Conservation (phyloP, 2,888 invertebrate species). For the Drosophila buzzatii region DNA sequence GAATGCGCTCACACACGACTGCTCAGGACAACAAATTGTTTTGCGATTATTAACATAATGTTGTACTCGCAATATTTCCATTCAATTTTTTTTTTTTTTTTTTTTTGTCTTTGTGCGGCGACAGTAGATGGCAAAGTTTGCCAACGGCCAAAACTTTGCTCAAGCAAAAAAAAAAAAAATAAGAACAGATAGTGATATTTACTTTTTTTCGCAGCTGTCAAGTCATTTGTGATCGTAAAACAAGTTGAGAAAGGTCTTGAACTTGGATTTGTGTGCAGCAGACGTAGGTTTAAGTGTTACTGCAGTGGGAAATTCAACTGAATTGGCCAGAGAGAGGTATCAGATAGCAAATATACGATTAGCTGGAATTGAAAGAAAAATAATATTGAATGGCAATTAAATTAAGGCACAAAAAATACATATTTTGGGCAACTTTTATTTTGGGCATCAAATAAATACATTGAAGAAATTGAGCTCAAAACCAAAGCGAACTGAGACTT, state of each 20-base stretch:
- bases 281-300: neutral
- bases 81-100: constrained; percentile 15
- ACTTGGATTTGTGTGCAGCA: neutral
- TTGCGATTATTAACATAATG: constrained; percentile 71
- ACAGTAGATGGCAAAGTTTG: constrained; percentile 66
- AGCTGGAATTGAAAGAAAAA: too few relatives aligned
- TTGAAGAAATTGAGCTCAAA: too few relatives aligned
- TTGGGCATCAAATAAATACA: too few relatives aligned
- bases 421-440: too few relatives aligned
- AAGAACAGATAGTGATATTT: constrained; percentile 1
- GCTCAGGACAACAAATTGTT: constrained; percentile 46
- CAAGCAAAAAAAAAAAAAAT: neutral
- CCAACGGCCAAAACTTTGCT: constrained; percentile 34
- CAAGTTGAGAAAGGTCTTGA: neutral
- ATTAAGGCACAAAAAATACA: too few relatives aligned
- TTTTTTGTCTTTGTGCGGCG: constrained; percentile 12
- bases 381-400: too few relatives aligned
- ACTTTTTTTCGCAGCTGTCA: neutral
- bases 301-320: neutral
- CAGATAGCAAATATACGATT: too few relatives aligned
- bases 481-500: too few relatives aligned
- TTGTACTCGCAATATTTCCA: constrained; percentile 46
- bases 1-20: constrained; percentile 4
- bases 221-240: constrained; percentile 2
- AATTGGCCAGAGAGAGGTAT: neutral